Evolutionary conservation across 2,113 vertebrate genomes (phyloP).

Genomic region (Colaptes auratus): DNA sequence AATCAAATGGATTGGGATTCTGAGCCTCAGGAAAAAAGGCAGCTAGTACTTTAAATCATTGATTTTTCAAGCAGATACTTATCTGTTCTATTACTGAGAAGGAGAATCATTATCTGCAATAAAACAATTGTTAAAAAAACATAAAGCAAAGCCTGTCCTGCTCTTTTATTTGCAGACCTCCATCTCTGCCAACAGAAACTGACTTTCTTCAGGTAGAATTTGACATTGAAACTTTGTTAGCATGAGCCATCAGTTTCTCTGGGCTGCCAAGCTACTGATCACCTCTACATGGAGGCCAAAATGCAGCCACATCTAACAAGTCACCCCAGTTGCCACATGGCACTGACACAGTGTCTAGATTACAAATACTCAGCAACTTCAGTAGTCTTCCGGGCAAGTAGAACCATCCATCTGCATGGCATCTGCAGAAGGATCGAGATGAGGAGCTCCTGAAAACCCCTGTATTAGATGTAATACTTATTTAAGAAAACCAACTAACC

Average conservation of each 20-base stretch:
- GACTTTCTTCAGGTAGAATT: neutral
- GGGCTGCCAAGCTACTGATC: neutral
- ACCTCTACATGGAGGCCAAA: neutral
- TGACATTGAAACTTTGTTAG: neutral
- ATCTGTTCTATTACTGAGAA: neutral
- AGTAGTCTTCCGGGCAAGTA: neutral
- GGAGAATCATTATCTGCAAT: neutral
- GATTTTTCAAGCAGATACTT: constrained; percentile 1
- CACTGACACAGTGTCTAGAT: neutral
- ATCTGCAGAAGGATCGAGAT: neutral
- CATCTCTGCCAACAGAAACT: neutral
- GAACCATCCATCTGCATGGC: neutral
- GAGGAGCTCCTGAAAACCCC: neutral
- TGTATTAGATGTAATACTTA: neutral
- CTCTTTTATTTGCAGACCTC: neutral
- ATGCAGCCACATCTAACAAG: fast-evolving
- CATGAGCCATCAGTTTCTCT: fast-evolving
- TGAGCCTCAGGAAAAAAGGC: neutral
- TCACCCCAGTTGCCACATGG: fast-evolving
- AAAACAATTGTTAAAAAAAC: neutral
- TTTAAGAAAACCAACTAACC: neutral
- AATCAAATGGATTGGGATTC: neutral
- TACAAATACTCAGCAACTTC: neutral
- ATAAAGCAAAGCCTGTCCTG: neutral
- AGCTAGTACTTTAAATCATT: neutral